Conservation (phyloP, 2,888 invertebrate genomes). For the Octodonta nipae region DNA sequence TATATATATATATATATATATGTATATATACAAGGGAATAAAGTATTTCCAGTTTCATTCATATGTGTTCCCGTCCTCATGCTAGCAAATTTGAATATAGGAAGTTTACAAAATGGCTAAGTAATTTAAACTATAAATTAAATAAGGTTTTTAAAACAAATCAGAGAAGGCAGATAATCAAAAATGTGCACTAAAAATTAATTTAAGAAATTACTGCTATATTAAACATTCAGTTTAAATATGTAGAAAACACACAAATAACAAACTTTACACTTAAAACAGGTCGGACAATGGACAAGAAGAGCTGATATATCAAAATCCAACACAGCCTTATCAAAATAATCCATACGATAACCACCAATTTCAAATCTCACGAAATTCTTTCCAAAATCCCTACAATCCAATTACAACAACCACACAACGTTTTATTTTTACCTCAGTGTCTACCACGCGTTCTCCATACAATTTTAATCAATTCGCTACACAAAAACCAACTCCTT, state of each 20-base stretch:
- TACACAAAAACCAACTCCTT: constrained; percentile 12
- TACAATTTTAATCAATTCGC: constrained; percentile 28
- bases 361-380: neutral
- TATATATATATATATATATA: too few relatives aligned
- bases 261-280: constrained; percentile 14
- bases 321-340: constrained; percentile 17
- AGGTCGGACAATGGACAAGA: constrained; percentile 27
- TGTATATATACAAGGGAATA: too few relatives aligned
- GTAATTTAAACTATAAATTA: too few relatives aligned
- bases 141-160: too few relatives aligned
- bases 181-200: too few relatives aligned
- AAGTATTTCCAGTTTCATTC: too few relatives aligned
- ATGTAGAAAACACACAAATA: neutral
- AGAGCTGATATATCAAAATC: constrained; percentile 19
- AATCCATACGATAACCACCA: constrained; percentile 19
- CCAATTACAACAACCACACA: constrained; percentile 7
- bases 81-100: too few relatives aligned
- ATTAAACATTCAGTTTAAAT: neutral
- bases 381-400: too few relatives aligned
- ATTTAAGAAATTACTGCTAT: neutral
- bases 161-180: too few relatives aligned
- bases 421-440: constrained; percentile 20
- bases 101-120: too few relatives aligned
- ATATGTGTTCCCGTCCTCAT: too few relatives aligned
- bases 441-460: constrained; percentile 28